These are phyloP conservation scores for Biston stratarius DNA, from an alignment of 2,888 invertebrate genomes.

Conservation along the genomic window DNA sequence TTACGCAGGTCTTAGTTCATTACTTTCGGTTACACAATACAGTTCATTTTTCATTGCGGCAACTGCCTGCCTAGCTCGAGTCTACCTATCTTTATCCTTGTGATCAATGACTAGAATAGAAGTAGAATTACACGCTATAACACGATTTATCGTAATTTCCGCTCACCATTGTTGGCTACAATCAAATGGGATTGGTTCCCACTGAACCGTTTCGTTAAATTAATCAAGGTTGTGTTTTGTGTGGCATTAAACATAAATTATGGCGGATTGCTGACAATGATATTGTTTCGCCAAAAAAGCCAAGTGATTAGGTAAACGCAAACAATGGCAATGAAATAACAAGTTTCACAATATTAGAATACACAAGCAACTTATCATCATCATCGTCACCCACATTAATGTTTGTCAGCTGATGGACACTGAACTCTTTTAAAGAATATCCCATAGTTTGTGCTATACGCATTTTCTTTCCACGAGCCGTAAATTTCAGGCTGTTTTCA, in stretches of 20 bases:
- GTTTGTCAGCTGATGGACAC: no score
- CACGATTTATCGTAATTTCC: conserved; percentile 28
- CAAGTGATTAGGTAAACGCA: neutral
- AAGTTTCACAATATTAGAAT: neutral
- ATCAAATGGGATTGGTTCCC: conserved; percentile 23
- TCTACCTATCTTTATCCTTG: neutral
- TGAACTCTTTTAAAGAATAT: no score
- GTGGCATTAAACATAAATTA: conserved; percentile 1
- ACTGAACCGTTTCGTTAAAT: conserved; percentile 24
- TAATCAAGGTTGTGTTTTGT: conserved; percentile 21
- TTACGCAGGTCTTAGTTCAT: no score
- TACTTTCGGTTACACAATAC: neutral
- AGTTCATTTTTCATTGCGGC: neutral
- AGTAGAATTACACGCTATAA: conserved; percentile 19
- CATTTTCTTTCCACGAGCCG: no score
- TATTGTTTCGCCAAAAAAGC: neutral
- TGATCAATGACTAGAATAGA: conserved; percentile 20
- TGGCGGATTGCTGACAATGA: conserved; percentile 3
- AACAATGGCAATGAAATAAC: neutral
- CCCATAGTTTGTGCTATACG: no score
- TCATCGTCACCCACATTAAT: neutral
- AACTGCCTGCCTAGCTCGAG: neutral
- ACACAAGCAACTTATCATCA: neutral
- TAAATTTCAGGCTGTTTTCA: no score
- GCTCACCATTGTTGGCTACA: conserved; percentile 19